Evolutionary conservation across 2,797 vertebrate species (phyloP), one percentile per base, ranked within the genome.

Genomic region (Rousettus madagascariensis): DNA sequence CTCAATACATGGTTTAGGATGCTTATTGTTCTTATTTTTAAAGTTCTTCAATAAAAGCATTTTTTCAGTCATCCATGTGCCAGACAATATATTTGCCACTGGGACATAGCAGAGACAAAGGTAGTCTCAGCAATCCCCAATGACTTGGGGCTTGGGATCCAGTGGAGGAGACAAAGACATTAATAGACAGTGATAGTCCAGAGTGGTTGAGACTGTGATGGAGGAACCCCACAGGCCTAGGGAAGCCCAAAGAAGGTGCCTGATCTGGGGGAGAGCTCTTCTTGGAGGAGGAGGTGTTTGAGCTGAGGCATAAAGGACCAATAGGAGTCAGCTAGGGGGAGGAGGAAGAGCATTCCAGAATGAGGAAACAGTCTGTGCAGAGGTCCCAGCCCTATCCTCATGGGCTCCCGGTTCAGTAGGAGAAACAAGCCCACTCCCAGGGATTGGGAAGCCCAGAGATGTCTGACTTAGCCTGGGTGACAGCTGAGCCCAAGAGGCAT

Each of bases 1-100:
- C 22, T 71, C 66, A 86, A 5, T 72, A 89, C 83, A 66, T 71
- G 41, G 20, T 28, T 63, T 91, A 90, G 82, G 28, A 15, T 92
- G 63, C n/a, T 91, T 66, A 43, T 46, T 95, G 4, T 33, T 87
- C 36, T 72, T 69, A 49, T 84, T 66, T 95, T 86, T 46, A 59
- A 88, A 94, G 51, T 86, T 57, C 43, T 94, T 94, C 13, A 79
- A 26, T 61, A 57, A 93, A 91, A 79, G 22, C 19, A 41, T 59
- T 74, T 19, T 57, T 77, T 72, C 41, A 74, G 41, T 77, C 49
- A 41, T 86, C 78, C 17, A 66, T 79, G 51, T 89, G 38, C 87
- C 69, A 91, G 55, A 46, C 8, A 28, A 55, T 78, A 17, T 74
- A 65, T 86, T 95, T 93, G 51, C 68, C 15, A 20, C 57, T 49